Evolutionary conservation across 37 sponge, comb jelly and placozoan genomes (phyloP), one percentile per base, ranked within the genome.

Genomic region (Diacarnus erythraeanus): DNA sequence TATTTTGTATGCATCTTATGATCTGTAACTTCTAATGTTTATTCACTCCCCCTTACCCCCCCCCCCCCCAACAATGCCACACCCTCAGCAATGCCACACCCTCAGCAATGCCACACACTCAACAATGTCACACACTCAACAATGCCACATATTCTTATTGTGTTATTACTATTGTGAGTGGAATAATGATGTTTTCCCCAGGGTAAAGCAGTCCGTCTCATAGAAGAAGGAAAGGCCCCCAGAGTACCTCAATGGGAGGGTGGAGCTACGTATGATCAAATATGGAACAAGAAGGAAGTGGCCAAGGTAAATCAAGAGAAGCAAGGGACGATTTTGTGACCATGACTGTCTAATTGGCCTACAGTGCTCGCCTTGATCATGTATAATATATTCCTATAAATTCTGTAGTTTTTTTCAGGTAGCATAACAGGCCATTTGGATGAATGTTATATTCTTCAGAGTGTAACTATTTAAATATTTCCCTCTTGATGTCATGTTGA

Each of bases 191-290:
- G 21, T 9, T 51, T 22, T 65, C 2, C 67, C 22, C 72, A 91
- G 96, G 90, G 86, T 43, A 92, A 95, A 35, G 93, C 97, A 60
- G 93, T 96, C 29, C 63, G 63, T 22, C 75, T 84, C 27, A 86
- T 92, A 17, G 88, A 80, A 30, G 75, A 88, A 44, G 94, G 88
- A 29, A 82, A 70, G 47, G 93, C 93, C 42, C 97, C 93, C 57
- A 57, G 76, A 20, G 66, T 92, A 8, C 35, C 69, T 47, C 96
- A 96, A 61, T 88, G 92, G 86, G 92, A 90, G 70, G 83, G 92
- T 38, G 96, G 96, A 20, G 96, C 96, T 3, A 87, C 96, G 29
- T 96, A 96, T 61, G 96, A 96, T 75, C 77, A 87, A n/a, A 74
- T 96, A 27, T 96, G 96, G 96, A 83, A 87, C 63, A 85, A 87